Conservation (phyloP, 2,113 vertebrate genomes). For the Podocnemis expansa region DNA sequence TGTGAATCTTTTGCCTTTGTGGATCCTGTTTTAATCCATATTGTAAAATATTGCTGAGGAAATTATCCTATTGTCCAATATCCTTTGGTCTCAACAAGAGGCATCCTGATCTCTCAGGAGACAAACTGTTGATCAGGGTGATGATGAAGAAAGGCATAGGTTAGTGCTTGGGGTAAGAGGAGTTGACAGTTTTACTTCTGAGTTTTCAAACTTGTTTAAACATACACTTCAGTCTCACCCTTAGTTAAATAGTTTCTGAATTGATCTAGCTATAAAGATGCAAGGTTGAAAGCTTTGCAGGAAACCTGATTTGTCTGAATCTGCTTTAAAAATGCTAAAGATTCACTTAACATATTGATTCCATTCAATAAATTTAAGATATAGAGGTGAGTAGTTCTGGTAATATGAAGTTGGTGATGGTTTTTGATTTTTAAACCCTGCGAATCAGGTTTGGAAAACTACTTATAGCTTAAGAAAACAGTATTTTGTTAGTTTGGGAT, state of each 20-base stretch:
- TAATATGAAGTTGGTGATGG: neutral
- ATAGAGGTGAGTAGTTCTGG: neutral
- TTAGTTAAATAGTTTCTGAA: too few species aligned
- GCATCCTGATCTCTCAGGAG: neutral
- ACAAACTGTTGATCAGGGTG: neutral
- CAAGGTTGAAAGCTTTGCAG: too few species aligned
- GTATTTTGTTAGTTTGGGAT: neutral
- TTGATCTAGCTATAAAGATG: too few species aligned
- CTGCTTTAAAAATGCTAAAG: too few species aligned
- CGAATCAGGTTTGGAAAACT: neutral
- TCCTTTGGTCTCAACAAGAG: neutral
- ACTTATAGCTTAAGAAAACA: neutral
- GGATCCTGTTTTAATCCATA: neutral
- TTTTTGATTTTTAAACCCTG: neutral
- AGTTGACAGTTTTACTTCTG: neutral
- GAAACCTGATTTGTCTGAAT: too few species aligned
- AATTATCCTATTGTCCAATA: neutral
- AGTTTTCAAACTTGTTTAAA: neutral
- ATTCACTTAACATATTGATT: neutral
- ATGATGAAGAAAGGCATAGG: neutral
- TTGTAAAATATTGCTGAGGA: neutral
- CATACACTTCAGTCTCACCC: neutral
- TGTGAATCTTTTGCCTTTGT: too few species aligned
- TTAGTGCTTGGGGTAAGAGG: rapidly evolving
- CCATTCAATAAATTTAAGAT: neutral